Base-by-base conservation (phyloP, 2,797 vertebrate genomes). In the Sparus aurata region DNA sequence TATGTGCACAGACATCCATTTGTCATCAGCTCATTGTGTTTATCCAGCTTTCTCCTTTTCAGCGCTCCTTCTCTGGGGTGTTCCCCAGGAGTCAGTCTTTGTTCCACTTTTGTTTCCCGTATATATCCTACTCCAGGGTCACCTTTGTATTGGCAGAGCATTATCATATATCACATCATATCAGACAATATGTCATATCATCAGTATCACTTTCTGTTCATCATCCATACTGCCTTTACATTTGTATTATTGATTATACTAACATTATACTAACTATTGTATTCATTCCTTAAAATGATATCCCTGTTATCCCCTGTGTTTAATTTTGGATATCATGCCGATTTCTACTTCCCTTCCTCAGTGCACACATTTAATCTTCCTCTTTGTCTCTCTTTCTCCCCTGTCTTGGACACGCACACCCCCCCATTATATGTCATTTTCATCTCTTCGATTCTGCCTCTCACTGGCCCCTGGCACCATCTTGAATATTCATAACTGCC, bases 401-500 rank as follows among this genome's bases (percentile, higher is more conserved):
- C 22, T 47, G 50, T 86, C 69, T 75, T 81, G 73, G 66, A 90
- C 60, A 52, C 2, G 38, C 67, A 50, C 54, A 57, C 49, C 22
- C 77, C 77, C 61, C 76, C 62, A 72, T 71, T 80, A 65, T 84
- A 73, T 83, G 80, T 79, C 88, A 80, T 76, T 80, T 87, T 77
- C 81, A 76, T 89, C 70, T 85, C 59, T 63, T 82, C 17, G 71
- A 73, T 71, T 86, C 78, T 89, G 72, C 77, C 38, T 78, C 80
- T 86, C 77, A 64, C 81, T 86, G 86, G 90, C 89, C 87, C 83
- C 88, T 82, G 83, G 82, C 84, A 90, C 71, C 81, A 80, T 90
- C 80, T 85, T 94, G 88, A 95, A 95, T 94, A 95, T 94, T 95
- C 94, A 95, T 94, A 93, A 93, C 88, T 90, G 77, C 86, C 82